phyloP scores from a whole-genome alignment of 2,888 invertebrate species.

The Pachydiplax longipennis region DNA sequence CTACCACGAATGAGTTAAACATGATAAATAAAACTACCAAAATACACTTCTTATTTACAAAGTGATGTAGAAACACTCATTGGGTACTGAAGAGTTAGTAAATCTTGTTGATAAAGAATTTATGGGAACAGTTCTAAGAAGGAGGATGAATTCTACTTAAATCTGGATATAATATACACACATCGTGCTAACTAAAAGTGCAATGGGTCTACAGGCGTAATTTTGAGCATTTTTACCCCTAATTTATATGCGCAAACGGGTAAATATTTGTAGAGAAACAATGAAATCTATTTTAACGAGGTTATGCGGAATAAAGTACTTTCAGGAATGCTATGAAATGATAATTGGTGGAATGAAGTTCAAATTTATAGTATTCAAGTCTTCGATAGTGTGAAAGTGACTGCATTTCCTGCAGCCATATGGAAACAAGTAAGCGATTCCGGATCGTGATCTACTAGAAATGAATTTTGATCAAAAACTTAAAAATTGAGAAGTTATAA shows the following conservation, averaged over 20 bases:
- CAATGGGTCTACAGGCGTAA: background rate
- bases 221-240: constrained; percentile 7
- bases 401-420: no score
- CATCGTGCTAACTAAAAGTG: background rate
- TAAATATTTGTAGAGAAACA: background rate
- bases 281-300: background rate
- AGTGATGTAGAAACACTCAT: constrained; percentile 11
- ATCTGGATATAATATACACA: background rate
- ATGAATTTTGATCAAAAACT: no score
- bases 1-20: background rate
- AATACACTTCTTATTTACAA: constrained; percentile 30
- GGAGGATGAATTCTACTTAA: constrained; percentile 21
- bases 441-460: no score
- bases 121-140: constrained; percentile 20
- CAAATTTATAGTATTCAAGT: background rate
- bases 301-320: background rate
- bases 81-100: constrained; percentile 12
- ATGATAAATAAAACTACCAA: background rate
- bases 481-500: no score
- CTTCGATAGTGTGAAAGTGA: no score
- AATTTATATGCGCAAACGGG: background rate
- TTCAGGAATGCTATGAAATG: no score
- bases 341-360: background rate
- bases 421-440: no score
- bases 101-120: background rate